A percentile compares a stretch with the other conserved stretches of the same genome.
Evolutionary conservation across 2,888 invertebrate species (phyloP).

Genomic region (Branchipolynoe longqiensis): DNA sequence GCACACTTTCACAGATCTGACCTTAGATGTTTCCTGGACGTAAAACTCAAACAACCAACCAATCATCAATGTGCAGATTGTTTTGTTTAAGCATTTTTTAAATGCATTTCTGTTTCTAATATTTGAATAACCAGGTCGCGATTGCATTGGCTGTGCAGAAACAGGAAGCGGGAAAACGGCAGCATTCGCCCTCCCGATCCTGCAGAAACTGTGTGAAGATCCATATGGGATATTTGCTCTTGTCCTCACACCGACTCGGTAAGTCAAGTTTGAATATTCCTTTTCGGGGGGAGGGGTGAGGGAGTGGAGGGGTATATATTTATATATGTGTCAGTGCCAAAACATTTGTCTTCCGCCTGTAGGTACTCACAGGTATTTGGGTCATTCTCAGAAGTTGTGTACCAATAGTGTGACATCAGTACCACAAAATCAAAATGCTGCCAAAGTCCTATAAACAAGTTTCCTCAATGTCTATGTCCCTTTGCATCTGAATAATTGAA

Average conservation of each 20-base stretch:
- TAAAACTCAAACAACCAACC: no score
- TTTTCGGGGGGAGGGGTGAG: neutral
- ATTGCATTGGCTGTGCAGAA: slow-evolving; percentile 97
- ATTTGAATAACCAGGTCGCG: slow-evolving; percentile 84
- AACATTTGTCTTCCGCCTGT: no score
- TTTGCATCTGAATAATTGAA: no score
- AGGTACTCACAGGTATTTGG: no score
- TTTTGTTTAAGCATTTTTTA: neutral
- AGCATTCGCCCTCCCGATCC: slow-evolving; percentile 96
- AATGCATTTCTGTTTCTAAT: neutral
- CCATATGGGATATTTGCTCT: slow-evolving; percentile 98
- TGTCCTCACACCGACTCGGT: slow-evolving; percentile 95
- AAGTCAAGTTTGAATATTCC: slow-evolving; percentile 23
- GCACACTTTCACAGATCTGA: no score
- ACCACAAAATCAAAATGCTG: no score
- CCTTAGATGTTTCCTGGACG: no score
- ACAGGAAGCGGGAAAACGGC: slow-evolving; percentile 99
- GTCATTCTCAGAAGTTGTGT: no score
- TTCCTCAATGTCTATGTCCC: no score
- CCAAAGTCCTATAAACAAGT: no score
- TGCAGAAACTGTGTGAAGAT: slow-evolving; percentile 95
- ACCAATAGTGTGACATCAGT: no score
- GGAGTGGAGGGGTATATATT: neutral
- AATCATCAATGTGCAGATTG: no score
- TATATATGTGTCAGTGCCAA: neutral